Evolutionary conservation across 1,140 invertebrate species (phyloP), one percentile per base, ranked within the genome.

Genomic region (Globodera rostochiensis): DNA sequence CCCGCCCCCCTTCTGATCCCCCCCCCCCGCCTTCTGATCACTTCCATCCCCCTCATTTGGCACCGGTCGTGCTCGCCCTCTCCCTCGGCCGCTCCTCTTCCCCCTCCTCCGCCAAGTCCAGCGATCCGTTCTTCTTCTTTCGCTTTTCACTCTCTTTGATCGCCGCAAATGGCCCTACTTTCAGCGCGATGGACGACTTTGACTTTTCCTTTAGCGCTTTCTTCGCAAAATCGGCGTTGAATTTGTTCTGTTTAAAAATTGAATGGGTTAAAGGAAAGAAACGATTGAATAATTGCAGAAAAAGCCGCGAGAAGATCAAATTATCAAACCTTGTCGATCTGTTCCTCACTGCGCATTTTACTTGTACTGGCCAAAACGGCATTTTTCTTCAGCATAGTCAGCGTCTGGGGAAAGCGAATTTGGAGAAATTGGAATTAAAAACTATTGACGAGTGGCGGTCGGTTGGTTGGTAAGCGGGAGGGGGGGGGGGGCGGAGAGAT

Each of bases 151-250:
- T 71, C 49, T 78, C 76, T 36, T 70, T 66, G 49, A 78, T 78
- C 49, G 76, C 76, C n/a, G 76, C 76, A 67, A 78, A 78, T 45
- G 76, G 76, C 11, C 76, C 76, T 8, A 78, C 76, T 36, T 70
- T 66, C 21, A 78, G 46, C 25, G 76, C 64, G 45, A 21, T 78
- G 46, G 66, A 70, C 49, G 76, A 78, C 66, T 78, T 53, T 36
- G 64, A 69, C 70, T 78, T 78, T 46, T 21, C 49, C 49, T 78
- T 78, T 21, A 78, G 25, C 25, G 45, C 45, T n/a, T 67, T 78
- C 47, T 78, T 78, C 4, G 46, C 46, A 5, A 70, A 53, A 64
- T 78, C 76, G 6, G 60, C n/a, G 25, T 8, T 5, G 1, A 45
- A 36, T 66, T 77, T 64, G 67, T 7, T 47, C 76, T 77, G 6